Evolutionary conservation across 2,113 vertebrate species (phyloP).

Genomic region (Andinoacara biseriatus): DNA sequence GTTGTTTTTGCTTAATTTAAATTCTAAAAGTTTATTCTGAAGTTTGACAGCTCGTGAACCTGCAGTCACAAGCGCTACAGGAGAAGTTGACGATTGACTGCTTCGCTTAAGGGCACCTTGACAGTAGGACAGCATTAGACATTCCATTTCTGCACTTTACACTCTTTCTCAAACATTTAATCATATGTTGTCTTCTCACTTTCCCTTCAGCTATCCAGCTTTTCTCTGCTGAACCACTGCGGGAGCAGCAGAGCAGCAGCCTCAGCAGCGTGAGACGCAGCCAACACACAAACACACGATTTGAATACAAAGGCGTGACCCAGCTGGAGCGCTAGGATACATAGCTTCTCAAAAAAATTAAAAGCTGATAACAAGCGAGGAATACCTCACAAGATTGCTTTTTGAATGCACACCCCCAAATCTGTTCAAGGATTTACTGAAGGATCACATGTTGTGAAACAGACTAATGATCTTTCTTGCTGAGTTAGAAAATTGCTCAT

Average conservation of each 20-base stretch:
- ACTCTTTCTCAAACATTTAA: conserved; percentile 45
- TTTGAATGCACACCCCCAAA: not conserved
- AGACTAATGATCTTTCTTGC: not conserved
- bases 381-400: not conserved
- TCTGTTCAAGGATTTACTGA: too few relatives aligned
- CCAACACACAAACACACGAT: not conserved
- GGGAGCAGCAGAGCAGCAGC: not conserved
- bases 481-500: not conserved
- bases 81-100: conserved; percentile 36
- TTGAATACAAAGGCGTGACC: conserved; percentile 8
- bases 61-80: not conserved
- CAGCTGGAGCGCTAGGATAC: not conserved
- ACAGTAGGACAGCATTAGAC: conserved; percentile 49
- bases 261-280: conserved; percentile 4
- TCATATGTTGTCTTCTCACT: conserved; percentile 52
- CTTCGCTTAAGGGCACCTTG: conserved; percentile 56
- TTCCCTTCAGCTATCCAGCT: conserved; percentile 19
- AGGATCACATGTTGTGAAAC: not conserved
- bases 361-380: too few relatives aligned
- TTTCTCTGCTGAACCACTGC: not conserved
- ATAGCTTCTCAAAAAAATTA: not conserved
- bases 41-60: not conserved
- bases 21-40: conserved; percentile 2
- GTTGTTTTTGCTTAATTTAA: not conserved
- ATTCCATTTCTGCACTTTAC: conserved; percentile 12